Evolutionary conservation across 92 coral and sea anemone genomes (phyloP).

Genomic region (Epizoanthus fatuus): DNA sequence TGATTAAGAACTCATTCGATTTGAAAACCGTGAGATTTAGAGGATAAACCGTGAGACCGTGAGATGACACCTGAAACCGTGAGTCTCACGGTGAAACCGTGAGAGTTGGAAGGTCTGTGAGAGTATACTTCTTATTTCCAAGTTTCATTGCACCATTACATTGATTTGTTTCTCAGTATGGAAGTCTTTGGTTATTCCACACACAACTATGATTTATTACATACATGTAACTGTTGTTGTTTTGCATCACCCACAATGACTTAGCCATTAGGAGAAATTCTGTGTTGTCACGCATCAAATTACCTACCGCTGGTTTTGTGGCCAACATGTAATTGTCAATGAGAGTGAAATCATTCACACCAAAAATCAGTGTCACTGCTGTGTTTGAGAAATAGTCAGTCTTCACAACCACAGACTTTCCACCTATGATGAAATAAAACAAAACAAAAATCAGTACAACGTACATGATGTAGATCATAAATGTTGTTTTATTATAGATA

Average conservation of each 20-base stretch:
- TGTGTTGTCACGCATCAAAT: neutral
- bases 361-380: slow-evolving; percentile 64
- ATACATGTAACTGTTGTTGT: too few species aligned
- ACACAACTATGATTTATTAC: too few species aligned
- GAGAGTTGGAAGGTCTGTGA: too few species aligned
- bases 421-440: slow-evolving; percentile 58
- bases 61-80: too few species aligned
- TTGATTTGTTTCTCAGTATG: too few species aligned
- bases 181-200: too few species aligned
- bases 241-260: neutral
- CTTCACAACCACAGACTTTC: slow-evolving; percentile 77
- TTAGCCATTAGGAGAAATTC: neutral
- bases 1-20: too few species aligned
- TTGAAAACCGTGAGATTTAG: too few species aligned
- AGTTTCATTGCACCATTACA: too few species aligned
- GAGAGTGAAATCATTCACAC: slow-evolving; percentile 86
- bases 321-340: slow-evolving; percentile 93
- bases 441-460: neutral
- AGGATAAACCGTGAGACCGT: too few species aligned
- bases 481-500: neutral
- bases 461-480: neutral
- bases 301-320: slow-evolving; percentile 68
- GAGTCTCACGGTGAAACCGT: too few species aligned
- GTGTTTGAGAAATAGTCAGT: slow-evolving; percentile 80
- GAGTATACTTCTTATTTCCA: too few species aligned